Evolutionary conservation across 2,888 invertebrate genomes (phyloP).

Genomic region (Diplolepis rosae): DNA sequence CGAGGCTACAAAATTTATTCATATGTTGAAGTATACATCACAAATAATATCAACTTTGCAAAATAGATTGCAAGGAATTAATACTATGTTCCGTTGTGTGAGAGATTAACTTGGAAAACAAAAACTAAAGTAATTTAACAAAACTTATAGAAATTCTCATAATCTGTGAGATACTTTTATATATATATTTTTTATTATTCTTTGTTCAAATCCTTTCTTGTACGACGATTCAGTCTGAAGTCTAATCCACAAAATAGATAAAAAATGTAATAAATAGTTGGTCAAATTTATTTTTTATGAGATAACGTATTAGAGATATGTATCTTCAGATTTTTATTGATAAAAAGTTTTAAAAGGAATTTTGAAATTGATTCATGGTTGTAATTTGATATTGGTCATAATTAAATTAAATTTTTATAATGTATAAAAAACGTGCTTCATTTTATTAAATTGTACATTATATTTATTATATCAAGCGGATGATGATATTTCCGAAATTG

Average conservation of each 20-base stretch:
- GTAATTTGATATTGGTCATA: background rate
- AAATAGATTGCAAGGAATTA: no score
- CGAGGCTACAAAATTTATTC: background rate
- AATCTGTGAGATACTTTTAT: conserved; percentile 16
- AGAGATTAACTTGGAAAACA: background rate
- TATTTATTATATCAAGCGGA: no score
- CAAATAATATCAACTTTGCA: no score
- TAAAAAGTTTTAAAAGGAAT: background rate
- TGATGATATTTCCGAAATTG: no score
- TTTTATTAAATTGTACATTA: no score
- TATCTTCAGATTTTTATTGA: background rate
- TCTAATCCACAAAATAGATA: background rate
- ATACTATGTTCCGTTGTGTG: no score
- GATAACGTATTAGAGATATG: conserved; percentile 24
- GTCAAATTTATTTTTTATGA: background rate
- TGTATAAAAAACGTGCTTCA: no score
- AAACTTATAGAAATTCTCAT: conserved; percentile 3
- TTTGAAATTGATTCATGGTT: background rate
- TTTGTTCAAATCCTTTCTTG: conserved; percentile 23
- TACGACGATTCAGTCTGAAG: conserved; percentile 17
- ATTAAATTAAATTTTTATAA: no score
- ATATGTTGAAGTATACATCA: background rate
- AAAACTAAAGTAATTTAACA: background rate
- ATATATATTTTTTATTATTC: background rate
- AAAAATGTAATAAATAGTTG: conserved; percentile 18